Percentiles rank a stretch among this genome's conserved stretches.
These are phyloP conservation scores for Pterocles gutturalis DNA, from an alignment of 2,113 vertebrate species.

Conservation along the genomic window DNA sequence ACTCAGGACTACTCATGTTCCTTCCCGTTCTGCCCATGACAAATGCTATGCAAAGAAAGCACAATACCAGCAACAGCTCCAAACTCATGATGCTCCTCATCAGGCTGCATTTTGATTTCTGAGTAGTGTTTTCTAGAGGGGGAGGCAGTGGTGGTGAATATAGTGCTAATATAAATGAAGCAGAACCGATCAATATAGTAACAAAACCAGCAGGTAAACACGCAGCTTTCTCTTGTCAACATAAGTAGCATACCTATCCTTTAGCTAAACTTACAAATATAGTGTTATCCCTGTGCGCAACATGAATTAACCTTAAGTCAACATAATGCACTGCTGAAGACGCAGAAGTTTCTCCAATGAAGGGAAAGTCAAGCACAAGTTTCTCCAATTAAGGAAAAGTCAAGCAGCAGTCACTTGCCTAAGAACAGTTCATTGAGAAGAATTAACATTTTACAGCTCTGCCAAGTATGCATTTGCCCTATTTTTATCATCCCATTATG, in stretches of 20 bases:
- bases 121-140: neutral
- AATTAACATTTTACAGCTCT: neutral
- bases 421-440: neutral
- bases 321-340: neutral
- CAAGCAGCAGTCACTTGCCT: neutral
- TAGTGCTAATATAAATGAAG: neutral
- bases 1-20: neutral
- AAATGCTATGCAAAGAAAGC: neutral
- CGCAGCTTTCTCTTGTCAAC: neutral
- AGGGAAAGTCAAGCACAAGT: neutral
- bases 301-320: neutral
- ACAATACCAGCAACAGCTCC: neutral
- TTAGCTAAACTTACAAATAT: neutral
- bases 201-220: neutral
- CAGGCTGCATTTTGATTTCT: neutral
- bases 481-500: neutral
- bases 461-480: neutral
- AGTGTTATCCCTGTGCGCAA: neutral
- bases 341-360: rapidly evolving
- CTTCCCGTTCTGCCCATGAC: neutral
- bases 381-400: neutral
- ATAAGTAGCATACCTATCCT: neutral
- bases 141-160: neutral
- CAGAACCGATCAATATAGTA: neutral
- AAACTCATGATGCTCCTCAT: neutral